phyloP scores from a whole-genome alignment of 2,797 vertebrate species.

The Eospalax fontanierii region DNA sequence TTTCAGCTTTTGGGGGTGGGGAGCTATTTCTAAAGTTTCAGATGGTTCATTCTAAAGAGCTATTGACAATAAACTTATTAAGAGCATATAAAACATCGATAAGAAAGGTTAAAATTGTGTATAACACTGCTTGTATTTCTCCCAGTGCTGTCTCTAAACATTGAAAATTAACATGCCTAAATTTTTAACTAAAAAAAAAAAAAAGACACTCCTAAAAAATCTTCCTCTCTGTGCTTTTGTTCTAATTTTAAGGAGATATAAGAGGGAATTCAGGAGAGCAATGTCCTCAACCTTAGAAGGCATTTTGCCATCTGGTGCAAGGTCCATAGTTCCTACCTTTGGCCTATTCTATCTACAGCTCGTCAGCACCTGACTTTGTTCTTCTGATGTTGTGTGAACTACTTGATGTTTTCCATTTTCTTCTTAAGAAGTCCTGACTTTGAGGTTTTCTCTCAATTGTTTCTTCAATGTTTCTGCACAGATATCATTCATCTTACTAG shows the following conservation, averaged over 20 bases:
- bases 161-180: constrained; percentile 37
- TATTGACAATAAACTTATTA: constrained; percentile 27
- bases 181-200: background rate
- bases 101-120: background rate
- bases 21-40: constrained; percentile 60
- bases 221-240: background rate
- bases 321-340: rapidly evolving
- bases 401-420: background rate
- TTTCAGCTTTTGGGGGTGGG: constrained; percentile 40
- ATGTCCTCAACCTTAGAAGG: background rate
- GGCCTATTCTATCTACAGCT: background rate
- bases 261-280: background rate
- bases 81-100: constrained; percentile 46
- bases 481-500: background rate
- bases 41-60: constrained; percentile 24
- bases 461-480: background rate
- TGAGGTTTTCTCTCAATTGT: background rate
- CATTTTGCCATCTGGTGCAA: background rate
- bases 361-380: background rate
- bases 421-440: background rate
- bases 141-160: background rate
- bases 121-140: background rate
- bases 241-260: background rate
- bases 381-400: background rate
- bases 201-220: background rate